phyloP scores from a whole-genome alignment of 2,797 vertebrate genomes.

The Hoplostethus mediterraneus region DNA sequence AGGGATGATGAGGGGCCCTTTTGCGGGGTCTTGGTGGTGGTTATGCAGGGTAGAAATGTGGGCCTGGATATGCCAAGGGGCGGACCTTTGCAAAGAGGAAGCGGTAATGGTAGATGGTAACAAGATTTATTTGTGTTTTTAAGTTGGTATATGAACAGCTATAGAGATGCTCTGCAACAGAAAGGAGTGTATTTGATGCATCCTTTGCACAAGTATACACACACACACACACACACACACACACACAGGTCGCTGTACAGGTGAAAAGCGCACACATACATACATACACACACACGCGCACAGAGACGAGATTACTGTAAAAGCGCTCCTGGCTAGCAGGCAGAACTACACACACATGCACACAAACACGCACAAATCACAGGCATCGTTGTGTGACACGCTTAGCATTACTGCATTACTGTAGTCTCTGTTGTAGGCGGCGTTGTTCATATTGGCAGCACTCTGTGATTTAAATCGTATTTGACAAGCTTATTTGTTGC shows the following conservation, averaged over 20 bases:
- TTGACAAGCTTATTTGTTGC: constrained; percentile 23
- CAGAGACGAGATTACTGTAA: constrained; percentile 44
- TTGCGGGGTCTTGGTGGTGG: constrained; percentile 2
- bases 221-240: constrained; percentile 6
- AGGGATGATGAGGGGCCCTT: constrained; percentile 20
- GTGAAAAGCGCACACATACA: constrained; percentile 65
- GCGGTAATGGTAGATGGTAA: constrained; percentile 18
- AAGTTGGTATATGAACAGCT: constrained; percentile 9
- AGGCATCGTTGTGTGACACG: constrained; percentile 14
- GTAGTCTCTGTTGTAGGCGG: constrained; percentile 14
- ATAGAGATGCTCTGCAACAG: constrained; percentile 21
- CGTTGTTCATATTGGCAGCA: constrained; percentile 10
- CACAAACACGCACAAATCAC: constrained; percentile 1
- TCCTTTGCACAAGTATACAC: not conserved
- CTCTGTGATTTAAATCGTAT: constrained; percentile 23
- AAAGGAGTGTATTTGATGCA: not conserved
- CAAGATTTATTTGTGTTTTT: not conserved
- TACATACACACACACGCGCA: constrained; percentile 15
- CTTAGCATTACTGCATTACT: constrained; percentile 3
- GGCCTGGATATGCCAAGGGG: constrained; percentile 11
- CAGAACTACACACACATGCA: constrained; percentile 27
- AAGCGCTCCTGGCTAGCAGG: constrained; percentile 16
- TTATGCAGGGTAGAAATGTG: constrained; percentile 22
- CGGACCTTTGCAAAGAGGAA: constrained; percentile 32
- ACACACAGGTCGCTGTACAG: constrained; percentile 61